phyloP scores from a whole-genome alignment of 2,888 invertebrate genomes.

The Eudemis profundana region DNA sequence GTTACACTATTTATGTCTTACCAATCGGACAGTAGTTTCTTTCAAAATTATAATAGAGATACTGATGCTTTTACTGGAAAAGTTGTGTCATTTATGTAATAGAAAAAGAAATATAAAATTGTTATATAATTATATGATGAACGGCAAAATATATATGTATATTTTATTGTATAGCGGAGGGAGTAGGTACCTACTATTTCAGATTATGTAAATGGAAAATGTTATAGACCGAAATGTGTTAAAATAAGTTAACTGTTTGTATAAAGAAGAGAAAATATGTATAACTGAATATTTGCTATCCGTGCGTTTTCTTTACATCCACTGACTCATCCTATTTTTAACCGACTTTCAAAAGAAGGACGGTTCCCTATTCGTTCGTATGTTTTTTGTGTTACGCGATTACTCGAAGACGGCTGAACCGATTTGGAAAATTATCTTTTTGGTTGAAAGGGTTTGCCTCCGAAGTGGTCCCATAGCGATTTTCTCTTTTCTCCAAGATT shows the following conservation, averaged over 20 bases:
- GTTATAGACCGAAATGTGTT: conserved; percentile 82
- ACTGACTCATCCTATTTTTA: conserved; percentile 18
- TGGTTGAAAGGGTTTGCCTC: too few species aligned
- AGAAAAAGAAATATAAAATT: conserved; percentile 74
- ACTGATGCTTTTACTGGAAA: conserved; percentile 69
- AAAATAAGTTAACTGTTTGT: conserved; percentile 85
- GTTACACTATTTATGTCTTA: conserved; percentile 44
- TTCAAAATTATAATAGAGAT: conserved; percentile 64
- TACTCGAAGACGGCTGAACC: too few species aligned
- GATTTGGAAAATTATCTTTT: too few species aligned
- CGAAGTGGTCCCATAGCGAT: too few species aligned
- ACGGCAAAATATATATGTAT: conserved; percentile 78
- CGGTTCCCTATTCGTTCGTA: too few species aligned
- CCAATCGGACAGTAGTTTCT: conserved; percentile 6
- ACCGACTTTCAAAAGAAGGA: too few species aligned
- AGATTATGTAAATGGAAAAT: conserved; percentile 82
- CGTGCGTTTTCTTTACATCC: conserved; percentile 68
- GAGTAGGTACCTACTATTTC: conserved; percentile 82
- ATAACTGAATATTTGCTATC: conserved; percentile 83
- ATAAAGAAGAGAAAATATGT: conserved; percentile 84
- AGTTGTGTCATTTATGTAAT: conserved; percentile 81
- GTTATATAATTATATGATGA: conserved; percentile 81
- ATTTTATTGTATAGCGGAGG: conserved; percentile 84
- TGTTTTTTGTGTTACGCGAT: too few species aligned
- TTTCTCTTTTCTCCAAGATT: too few species aligned